phyloP scores from a whole-genome alignment of 2,888 invertebrate species.

The Antitype chi region DNA sequence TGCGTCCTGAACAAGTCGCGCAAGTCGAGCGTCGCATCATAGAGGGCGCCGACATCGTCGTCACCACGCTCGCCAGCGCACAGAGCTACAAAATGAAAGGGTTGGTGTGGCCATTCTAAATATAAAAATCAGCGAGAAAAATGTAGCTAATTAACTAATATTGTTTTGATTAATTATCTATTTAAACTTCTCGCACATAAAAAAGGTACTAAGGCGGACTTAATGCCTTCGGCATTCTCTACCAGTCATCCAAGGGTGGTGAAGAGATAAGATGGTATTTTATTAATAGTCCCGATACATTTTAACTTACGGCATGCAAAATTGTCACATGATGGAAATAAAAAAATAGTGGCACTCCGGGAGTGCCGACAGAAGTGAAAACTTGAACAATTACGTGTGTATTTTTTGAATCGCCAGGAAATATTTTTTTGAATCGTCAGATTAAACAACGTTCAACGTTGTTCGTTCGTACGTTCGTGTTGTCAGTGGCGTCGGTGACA shows the following conservation, averaged over 20 bases:
- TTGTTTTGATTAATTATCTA: background rate
- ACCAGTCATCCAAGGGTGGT: no score
- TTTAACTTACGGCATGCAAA: background rate
- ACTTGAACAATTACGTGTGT: no score
- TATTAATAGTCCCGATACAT: background rate
- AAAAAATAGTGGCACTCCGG: no score
- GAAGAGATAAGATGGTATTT: background rate
- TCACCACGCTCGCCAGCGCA: conserved; percentile 93
- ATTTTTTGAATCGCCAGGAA: no score
- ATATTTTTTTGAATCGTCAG: no score
- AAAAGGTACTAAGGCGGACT: no score
- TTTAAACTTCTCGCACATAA: no score
- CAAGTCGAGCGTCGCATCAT: conserved; percentile 84
- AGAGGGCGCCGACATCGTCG: conserved; percentile 92
- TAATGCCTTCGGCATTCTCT: no score
- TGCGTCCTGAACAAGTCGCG: conserved; percentile 76
- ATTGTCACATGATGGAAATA: background rate
- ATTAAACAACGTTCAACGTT: no score
- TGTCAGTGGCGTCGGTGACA: no score
- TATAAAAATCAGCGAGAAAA: background rate
- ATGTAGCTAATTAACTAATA: background rate
- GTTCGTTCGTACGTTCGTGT: no score
- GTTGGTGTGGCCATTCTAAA: conserved; percentile 62
- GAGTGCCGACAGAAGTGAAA: no score
- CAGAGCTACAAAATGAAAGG: conserved; percentile 82